These are phyloP conservation scores for Drosophila pruinosa DNA, from an alignment of 1,140 invertebrate species.

Conservation along the genomic window DNA sequence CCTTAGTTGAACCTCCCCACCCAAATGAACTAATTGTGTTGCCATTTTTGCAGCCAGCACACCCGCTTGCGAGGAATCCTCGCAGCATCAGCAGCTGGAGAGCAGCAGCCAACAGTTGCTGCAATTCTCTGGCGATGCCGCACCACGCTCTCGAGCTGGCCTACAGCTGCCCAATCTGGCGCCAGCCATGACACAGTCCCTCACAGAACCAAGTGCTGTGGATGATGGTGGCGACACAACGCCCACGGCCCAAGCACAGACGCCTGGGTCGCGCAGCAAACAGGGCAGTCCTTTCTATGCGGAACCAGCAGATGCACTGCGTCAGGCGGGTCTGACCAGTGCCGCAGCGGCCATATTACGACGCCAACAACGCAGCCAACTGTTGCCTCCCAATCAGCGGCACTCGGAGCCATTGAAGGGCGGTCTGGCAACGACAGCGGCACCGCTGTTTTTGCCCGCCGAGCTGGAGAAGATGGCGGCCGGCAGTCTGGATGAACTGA, in stretches of 20 bases:
- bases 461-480: slow-evolving; percentile 76
- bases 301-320: slow-evolving; percentile 94
- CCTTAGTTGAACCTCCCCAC: neutral
- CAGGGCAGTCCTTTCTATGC: slow-evolving; percentile 94
- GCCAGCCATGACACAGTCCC: slow-evolving; percentile 57
- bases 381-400: slow-evolving; percentile 83
- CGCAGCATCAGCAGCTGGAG: slow-evolving; percentile 7
- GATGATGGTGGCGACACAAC: slow-evolving; percentile 58
- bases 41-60: slow-evolving; percentile 82
- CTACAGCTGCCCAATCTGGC: slow-evolving; percentile 61
- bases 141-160: slow-evolving; percentile 66
- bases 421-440: slow-evolving; percentile 34
- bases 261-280: slow-evolving; percentile 71
- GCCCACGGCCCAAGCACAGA: slow-evolving; percentile 66
- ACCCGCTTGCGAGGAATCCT: slow-evolving; percentile 75
- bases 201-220: slow-evolving; percentile 27
- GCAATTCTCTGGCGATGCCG: slow-evolving; percentile 67
- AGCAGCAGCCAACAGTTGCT: slow-evolving; percentile 60
- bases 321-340: slow-evolving; percentile 82
- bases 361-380: slow-evolving; percentile 67
- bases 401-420: slow-evolving; percentile 85
- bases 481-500: slow-evolving; percentile 78
- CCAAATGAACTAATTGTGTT: no score
- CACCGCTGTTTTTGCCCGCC: slow-evolving; percentile 52
- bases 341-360: slow-evolving; percentile 81